A percentile compares a stretch with the other conserved stretches of the same genome.
Conservation (phyloP, 2,888 invertebrate genomes). For the Piscicola geometra region DNA sequence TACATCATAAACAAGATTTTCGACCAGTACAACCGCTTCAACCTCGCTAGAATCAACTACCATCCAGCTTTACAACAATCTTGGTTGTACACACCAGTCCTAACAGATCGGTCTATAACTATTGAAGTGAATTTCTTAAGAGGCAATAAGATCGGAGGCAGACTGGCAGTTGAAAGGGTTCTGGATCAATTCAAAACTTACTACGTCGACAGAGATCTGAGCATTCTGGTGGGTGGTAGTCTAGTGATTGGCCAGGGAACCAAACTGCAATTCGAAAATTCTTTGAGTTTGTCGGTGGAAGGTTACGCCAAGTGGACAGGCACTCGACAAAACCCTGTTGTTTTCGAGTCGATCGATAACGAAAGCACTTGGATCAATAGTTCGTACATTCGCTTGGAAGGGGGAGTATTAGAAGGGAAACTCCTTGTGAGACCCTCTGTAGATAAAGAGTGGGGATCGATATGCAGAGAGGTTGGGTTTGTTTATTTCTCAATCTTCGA, state of each 20-base stretch:
- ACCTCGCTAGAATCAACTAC: constrained; percentile 83
- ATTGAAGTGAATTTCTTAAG: constrained; percentile 64
- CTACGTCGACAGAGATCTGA: constrained; percentile 86
- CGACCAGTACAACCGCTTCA: constrained; percentile 63
- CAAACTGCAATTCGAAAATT: constrained; percentile 76
- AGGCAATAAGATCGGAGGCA: constrained; percentile 50
- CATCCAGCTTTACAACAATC: constrained; percentile 88
- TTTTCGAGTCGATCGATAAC: constrained; percentile 42
- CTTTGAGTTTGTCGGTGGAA: constrained; percentile 82
- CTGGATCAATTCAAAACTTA: constrained; percentile 59
- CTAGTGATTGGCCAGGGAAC: constrained; percentile 82
- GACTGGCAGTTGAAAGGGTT: constrained; percentile 20
- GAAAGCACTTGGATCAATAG: constrained; percentile 50
- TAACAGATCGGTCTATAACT: constrained; percentile 70
- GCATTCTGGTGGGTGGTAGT: constrained; percentile 81
- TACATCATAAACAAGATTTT: constrained; percentile 49
- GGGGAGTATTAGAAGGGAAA: constrained; percentile 83
- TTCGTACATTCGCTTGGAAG: constrained; percentile 72
- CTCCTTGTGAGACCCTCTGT: constrained; percentile 71
- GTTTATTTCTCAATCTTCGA: neutral
- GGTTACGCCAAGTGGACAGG: constrained; percentile 33
- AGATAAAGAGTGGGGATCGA: constrained; percentile 87
- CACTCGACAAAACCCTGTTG: constrained; percentile 34
- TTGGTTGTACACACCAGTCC: constrained; percentile 68
- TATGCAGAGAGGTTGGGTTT: constrained; percentile 69